Evolutionary conservation across 1,140 invertebrate species (phyloP), one percentile per base, ranked within the genome.

Genomic region (Drosophila repleta): DNA sequence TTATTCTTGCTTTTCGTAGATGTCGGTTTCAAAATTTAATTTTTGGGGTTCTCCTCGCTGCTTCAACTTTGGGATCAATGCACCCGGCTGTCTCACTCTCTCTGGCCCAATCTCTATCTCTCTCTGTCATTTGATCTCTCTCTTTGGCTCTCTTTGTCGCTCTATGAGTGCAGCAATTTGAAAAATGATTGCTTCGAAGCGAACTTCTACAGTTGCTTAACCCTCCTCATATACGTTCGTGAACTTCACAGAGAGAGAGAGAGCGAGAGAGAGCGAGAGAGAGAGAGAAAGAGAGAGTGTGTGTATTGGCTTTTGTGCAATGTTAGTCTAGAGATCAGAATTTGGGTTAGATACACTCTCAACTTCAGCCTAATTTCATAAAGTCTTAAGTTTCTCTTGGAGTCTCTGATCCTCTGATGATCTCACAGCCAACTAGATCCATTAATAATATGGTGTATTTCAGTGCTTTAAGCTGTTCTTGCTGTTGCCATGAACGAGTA

Each of bases 41-140:
- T 74, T 35, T 61, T 70, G 55, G 24, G 46, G 51, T 10, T 69
- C 46, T 57, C 45, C 51, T 35, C 20, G 37, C 51, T 74, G 43
- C 39, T 17, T 43, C 17, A 43, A 17, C 24, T 64, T 60, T 74
- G 76, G 76, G 76, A 76, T 76, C 76, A 79, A 79, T 79, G 76
- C 74, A 79, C 76, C 49, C 61, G 17, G n/a, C 37, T 41, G 15
- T 17, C n/a, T 8, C n/a, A 2, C 4, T 41, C 39, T 58, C 53
- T 32, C 49, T 20, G 5, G 8, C n/a, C 2, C n/a, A n/a, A 13
- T 52, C 53, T 32, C 49, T 29, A 1, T 5, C 32, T 49, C 56
- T 45, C 20, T 43, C 13, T 18, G 10, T 5, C 45, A 29, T 0
- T 8, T 8, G 29, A 29, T 11, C 45, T 49, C 63, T 41, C 56